phyloP scores from a whole-genome alignment of 1,140 invertebrate species.

The Orchesella cincta region DNA sequence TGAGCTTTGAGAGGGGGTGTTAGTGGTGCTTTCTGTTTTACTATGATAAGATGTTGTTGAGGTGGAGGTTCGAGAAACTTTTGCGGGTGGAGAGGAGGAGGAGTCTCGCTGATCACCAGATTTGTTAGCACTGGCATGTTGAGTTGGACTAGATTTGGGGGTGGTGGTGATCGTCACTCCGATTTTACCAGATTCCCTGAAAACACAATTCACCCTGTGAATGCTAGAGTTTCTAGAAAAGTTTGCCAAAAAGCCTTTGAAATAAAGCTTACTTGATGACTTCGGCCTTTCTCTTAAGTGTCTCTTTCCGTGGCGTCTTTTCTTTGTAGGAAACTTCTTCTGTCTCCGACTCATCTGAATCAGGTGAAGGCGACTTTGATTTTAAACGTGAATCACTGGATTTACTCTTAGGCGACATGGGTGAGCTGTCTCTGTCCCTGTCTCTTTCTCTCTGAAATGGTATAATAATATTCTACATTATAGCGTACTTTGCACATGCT shows the following conservation, averaged over 20 bases:
- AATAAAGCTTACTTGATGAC: constrained; percentile 50
- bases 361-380: constrained; percentile 46
- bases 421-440: constrained; percentile 38
- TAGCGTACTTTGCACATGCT: no score
- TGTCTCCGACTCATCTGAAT: constrained; percentile 38
- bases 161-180: constrained; percentile 71
- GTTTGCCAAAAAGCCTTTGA: no score
- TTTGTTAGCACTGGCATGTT: constrained; percentile 58
- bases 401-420: constrained; percentile 42
- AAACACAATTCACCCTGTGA: no score
- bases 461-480: no score
- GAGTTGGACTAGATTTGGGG: constrained; percentile 49
- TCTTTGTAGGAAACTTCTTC: constrained; percentile 58
- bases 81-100: constrained; percentile 45
- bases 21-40: constrained; percentile 50
- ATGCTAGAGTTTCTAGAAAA: no score
- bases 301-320: constrained; percentile 49
- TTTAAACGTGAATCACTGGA: constrained; percentile 42
- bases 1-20: no score
- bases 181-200: constrained; percentile 80
- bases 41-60: constrained; percentile 47
- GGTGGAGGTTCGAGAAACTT: constrained; percentile 41
- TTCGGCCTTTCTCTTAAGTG: constrained; percentile 56
- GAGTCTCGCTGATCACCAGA: constrained; percentile 58
- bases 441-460: constrained; percentile 17